Conservation (phyloP, 2,113 vertebrate genomes). For the Ptilorrhoa leucosticta region DNA sequence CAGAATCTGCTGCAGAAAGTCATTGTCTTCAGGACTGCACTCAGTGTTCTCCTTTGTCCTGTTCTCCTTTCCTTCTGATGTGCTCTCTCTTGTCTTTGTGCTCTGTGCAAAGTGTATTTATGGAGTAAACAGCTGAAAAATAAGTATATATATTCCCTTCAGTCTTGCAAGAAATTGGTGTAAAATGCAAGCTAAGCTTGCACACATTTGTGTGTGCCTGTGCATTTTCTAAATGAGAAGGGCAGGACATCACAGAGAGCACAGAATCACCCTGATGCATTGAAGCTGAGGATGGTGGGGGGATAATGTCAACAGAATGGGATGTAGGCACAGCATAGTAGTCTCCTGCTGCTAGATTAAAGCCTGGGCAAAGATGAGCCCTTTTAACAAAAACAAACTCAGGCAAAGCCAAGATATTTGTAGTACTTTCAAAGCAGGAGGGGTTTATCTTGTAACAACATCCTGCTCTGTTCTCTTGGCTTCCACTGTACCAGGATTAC, state of each 20-base stretch:
- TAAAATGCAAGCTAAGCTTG: neutral
- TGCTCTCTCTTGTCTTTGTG: neutral
- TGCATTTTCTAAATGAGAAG: neutral
- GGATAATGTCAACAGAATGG: neutral
- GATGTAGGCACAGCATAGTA: slow-evolving; percentile 12
- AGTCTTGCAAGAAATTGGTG: neutral
- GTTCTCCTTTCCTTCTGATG: neutral
- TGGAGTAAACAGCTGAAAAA: neutral
- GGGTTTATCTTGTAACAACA: slow-evolving; percentile 26
- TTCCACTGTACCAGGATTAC: neutral
- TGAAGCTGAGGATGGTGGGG: neutral
- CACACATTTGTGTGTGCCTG: neutral
- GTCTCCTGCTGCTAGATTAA: slow-evolving; percentile 59
- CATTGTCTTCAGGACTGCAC: neutral
- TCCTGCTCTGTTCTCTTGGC: neutral
- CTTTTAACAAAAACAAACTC: slow-evolving; percentile 20
- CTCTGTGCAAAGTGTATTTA: neutral
- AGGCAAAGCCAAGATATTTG: slow-evolving; percentile 1
- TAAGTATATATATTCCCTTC: neutral
- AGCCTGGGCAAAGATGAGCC: slow-evolving; percentile 18
- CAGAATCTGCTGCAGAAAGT: neutral
- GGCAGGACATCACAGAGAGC: neutral
- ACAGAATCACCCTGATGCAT: neutral
- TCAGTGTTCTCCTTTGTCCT: neutral
- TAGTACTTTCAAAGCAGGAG: slow-evolving; percentile 31